These are phyloP conservation scores for Kobus ellipsiprymnus DNA, from an alignment of 2,113 vertebrate species.

Conservation along the genomic window DNA sequence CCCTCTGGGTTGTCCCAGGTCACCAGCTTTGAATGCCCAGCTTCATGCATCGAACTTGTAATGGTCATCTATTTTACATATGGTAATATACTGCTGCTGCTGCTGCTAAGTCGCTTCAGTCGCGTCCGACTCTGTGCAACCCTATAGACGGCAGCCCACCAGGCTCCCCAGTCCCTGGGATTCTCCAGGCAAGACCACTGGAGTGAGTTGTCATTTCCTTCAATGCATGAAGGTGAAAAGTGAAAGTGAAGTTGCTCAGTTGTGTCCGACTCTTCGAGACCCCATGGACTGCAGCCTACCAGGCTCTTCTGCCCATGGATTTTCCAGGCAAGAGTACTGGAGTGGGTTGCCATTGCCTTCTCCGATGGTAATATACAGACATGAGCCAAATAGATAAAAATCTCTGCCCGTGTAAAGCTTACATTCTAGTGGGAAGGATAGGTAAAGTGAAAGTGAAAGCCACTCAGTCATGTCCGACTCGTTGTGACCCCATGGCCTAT, in stretches of 20 bases:
- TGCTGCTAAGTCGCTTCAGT: too few species aligned
- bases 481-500: not conserved
- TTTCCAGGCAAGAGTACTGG: too few species aligned
- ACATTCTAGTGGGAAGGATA: not conserved
- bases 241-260: too few species aligned
- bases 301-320: too few species aligned
- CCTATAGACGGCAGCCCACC: too few species aligned
- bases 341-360: too few species aligned
- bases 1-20: not conserved
- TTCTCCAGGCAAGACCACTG: too few species aligned
- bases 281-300: too few species aligned
- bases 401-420: not conserved
- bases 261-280: rapidly evolving
- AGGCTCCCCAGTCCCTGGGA: too few species aligned
- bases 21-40: not conserved
- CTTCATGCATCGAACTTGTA: not conserved
- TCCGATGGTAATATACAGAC: not conserved
- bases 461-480: not conserved
- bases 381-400: not conserved
- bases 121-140: rapidly evolving
- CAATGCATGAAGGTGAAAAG: too few species aligned
- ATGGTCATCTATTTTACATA: not conserved
- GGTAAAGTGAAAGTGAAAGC: not conserved
- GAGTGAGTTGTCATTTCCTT: too few species aligned
- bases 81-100: not conserved